Percentiles rank a stretch among this genome's conserved stretches.
Conservation (phyloP, 2,888 invertebrate genomes). For the Mesorhabditis belari region DNA sequence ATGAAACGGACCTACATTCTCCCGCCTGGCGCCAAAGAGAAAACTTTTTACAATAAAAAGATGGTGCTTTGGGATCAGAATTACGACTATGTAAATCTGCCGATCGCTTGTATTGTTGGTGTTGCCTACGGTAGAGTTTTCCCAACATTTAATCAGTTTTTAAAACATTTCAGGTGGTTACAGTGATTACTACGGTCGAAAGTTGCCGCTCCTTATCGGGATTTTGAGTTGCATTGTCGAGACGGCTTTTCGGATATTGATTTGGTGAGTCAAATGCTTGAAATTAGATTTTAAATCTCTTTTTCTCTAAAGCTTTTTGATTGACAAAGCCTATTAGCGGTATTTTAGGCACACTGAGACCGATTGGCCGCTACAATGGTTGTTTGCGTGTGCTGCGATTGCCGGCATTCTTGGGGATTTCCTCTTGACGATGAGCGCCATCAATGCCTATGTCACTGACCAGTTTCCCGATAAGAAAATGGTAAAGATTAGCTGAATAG, state of each 20-base stretch:
- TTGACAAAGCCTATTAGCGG: not conserved
- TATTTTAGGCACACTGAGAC: slow-evolving; percentile 22
- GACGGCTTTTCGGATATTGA: slow-evolving; percentile 14
- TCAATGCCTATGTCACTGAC: slow-evolving; percentile 46
- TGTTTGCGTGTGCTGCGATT: slow-evolving; percentile 23
- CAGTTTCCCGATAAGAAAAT: slow-evolving; percentile 37
- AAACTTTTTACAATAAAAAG: slow-evolving; percentile 43
- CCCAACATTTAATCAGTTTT: not conserved
- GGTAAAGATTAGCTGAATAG: slow-evolving; percentile 7
- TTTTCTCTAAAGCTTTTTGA: not conserved
- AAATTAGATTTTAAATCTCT: not conserved
- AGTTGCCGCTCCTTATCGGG: slow-evolving; percentile 35
- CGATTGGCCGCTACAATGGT: slow-evolving; percentile 32
- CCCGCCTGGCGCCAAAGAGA: slow-evolving; percentile 20
- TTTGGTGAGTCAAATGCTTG: not conserved
- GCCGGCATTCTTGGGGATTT: slow-evolving; percentile 44
- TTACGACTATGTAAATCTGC: slow-evolving; percentile 46
- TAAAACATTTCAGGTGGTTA: slow-evolving; percentile 25
- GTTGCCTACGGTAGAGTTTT: slow-evolving; percentile 39
- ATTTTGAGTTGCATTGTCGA: slow-evolving; percentile 30
- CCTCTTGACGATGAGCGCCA: slow-evolving; percentile 42
- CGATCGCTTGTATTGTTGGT: slow-evolving; percentile 41
- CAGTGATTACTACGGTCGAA: slow-evolving; percentile 40
- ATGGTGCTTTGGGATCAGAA: slow-evolving; percentile 49
- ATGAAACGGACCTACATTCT: slow-evolving; percentile 36